phyloP scores from a whole-genome alignment of 2,888 invertebrate genomes.

The Perithous albicinctus region DNA sequence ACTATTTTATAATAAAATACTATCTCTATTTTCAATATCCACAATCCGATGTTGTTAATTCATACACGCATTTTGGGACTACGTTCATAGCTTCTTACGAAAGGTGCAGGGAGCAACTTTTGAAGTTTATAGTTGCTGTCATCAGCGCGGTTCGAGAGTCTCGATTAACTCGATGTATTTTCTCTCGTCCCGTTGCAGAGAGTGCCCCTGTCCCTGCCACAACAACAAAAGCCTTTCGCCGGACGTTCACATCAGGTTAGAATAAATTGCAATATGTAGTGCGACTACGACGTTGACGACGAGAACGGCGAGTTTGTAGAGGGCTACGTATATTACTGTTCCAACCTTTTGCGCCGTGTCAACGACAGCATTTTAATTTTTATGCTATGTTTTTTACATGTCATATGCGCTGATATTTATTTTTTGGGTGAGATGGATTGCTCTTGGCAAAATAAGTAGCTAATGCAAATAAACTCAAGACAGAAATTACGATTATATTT shows the following conservation, averaged over 20 bases:
- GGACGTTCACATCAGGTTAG: conserved; percentile 83
- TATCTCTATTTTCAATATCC: not conserved
- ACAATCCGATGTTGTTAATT: not conserved
- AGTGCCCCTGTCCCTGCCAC: conserved; percentile 81
- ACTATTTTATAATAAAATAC: not conserved
- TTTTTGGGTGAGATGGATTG: conserved; percentile 13
- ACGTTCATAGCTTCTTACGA: not conserved
- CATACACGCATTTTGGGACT: not conserved
- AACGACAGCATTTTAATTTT: not conserved
- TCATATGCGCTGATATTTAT: not conserved
- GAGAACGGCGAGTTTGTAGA: conserved; percentile 40
- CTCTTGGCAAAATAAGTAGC: not conserved
- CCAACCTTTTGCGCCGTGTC: not conserved
- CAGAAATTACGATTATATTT: not conserved
- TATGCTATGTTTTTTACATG: conserved; percentile 5
- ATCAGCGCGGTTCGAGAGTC: conserved; percentile 44
- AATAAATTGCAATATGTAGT: conserved; percentile 69
- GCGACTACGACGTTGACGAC: conserved; percentile 56
- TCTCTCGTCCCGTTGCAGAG: conserved; percentile 75
- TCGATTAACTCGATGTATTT: conserved; percentile 79
- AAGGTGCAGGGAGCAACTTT: not conserved
- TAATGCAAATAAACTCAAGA: not conserved
- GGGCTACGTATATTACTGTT: not conserved
- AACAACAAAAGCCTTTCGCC: conserved; percentile 81
- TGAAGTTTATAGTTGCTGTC: conserved; percentile 19